A percentile compares a stretch with the other conserved stretches of the same genome.
These are phyloP conservation scores for Hyperoodon ampullatus DNA, from an alignment of 2,113 vertebrate species.

Conservation along the genomic window DNA sequence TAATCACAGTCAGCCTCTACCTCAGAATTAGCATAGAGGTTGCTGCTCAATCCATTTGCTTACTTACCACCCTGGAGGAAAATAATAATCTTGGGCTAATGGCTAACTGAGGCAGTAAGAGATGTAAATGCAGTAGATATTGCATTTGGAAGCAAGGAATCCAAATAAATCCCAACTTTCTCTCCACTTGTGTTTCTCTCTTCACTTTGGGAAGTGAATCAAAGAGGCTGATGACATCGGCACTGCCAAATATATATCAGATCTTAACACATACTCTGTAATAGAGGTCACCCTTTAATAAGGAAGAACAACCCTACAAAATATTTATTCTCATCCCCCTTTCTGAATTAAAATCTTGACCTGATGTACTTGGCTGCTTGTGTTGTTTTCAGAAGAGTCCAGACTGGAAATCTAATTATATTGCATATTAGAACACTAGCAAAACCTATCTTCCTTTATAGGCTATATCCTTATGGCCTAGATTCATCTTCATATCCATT, in stretches of 20 bases:
- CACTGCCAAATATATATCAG: neutral
- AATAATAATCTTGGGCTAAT: neutral
- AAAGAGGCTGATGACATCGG: neutral
- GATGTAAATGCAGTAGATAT: neutral
- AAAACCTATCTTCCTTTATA: neutral
- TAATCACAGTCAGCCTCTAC: neutral
- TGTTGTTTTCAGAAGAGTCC: slow-evolving; percentile 20
- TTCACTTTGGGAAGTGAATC: neutral
- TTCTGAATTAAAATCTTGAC: slow-evolving; percentile 32
- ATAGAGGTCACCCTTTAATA: neutral
- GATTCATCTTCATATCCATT: neutral
- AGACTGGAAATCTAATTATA: slow-evolving; percentile 55
- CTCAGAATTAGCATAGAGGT: neutral
- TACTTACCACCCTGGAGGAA: neutral
- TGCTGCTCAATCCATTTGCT: neutral
- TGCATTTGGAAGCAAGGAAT: neutral
- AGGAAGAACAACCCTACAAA: neutral
- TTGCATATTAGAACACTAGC: neutral
- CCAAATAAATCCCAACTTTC: neutral
- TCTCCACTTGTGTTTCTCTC: neutral
- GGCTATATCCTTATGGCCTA: neutral
- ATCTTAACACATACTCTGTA: neutral
- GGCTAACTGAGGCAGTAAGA: neutral
- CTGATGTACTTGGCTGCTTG: neutral
- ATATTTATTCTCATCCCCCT: neutral